Percentiles rank a stretch among this genome's conserved stretches.
Conservation (phyloP, 1,140 invertebrate genomes). For the Diabrotica virgifera region DNA sequence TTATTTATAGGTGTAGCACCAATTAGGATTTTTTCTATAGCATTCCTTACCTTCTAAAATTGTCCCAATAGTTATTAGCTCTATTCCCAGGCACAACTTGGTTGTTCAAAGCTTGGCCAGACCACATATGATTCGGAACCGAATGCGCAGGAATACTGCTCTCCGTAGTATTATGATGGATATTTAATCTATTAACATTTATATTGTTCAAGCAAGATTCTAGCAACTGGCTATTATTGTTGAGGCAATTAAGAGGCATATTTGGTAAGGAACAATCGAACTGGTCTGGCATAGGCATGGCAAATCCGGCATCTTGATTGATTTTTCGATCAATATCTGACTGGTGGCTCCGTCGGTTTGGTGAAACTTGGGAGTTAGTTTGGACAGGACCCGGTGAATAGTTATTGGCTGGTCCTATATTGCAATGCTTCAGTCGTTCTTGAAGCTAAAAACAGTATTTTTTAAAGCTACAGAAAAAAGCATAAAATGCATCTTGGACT, state of each 20-base stretch:
- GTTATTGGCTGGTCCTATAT: neutral
- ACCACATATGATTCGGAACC: constrained; percentile 45
- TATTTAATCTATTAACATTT: neutral
- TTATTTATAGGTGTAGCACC: too few relatives aligned
- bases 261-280: constrained; percentile 2
- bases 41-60: constrained; percentile 72
- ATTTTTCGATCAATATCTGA: neutral
- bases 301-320: neutral
- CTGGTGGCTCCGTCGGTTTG: neutral
- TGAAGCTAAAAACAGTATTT: neutral
- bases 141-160: constrained; percentile 16
- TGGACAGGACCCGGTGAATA: neutral
- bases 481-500: too few relatives aligned
- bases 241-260: neutral
- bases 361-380: neutral
- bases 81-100: constrained; percentile 83
- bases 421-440: neutral
- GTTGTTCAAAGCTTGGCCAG: constrained; percentile 67
- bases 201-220: constrained; percentile 40
- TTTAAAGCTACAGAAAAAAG: too few relatives aligned
- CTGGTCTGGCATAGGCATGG: neutral
- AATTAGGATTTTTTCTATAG: too few relatives aligned
- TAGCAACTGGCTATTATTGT: constrained; percentile 29
- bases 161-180: neutral
- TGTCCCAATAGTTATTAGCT: constrained; percentile 90